Conservation (phyloP, 1,140 invertebrate species). For the Lordiphosa clarofinis region DNA sequence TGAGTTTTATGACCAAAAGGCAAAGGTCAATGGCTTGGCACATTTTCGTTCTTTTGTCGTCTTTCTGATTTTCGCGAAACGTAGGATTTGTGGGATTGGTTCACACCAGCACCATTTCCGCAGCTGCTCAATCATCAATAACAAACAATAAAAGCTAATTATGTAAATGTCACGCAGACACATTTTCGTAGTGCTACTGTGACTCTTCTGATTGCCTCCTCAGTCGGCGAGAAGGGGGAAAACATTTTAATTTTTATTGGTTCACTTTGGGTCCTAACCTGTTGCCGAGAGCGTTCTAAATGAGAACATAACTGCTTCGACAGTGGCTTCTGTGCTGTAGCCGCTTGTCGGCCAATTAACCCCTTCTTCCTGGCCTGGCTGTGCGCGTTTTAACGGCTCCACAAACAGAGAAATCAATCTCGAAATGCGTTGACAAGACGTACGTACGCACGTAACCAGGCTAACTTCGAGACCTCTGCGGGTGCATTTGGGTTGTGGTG, state of each 20-base stretch:
- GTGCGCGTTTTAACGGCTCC: not conserved
- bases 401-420: constrained; percentile 70
- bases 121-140: constrained; percentile 21
- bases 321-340: constrained; percentile 19
- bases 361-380: constrained; percentile 17
- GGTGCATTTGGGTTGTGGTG: constrained; percentile 47
- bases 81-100: constrained; percentile 8
- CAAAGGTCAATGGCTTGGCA: constrained; percentile 20
- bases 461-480: constrained; percentile 6
- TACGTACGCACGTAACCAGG: not conserved
- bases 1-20: constrained; percentile 46
- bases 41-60: not conserved
- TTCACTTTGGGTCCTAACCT: constrained; percentile 55
- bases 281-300: constrained; percentile 71
- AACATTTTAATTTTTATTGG: constrained; percentile 71
- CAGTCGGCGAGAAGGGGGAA: constrained; percentile 29
- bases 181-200: constrained; percentile 35
- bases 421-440: constrained; percentile 64
- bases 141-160: constrained; percentile 66
- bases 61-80: constrained; percentile 4
- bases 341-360: constrained; percentile 60
- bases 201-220: constrained; percentile 29
- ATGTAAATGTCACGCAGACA: constrained; percentile 67
- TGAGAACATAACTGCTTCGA: constrained; percentile 77
- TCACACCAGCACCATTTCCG: constrained; percentile 40